These are phyloP conservation scores for Helicorthomorpha holstii DNA, from an alignment of 1,140 invertebrate species.

Conservation along the genomic window DNA sequence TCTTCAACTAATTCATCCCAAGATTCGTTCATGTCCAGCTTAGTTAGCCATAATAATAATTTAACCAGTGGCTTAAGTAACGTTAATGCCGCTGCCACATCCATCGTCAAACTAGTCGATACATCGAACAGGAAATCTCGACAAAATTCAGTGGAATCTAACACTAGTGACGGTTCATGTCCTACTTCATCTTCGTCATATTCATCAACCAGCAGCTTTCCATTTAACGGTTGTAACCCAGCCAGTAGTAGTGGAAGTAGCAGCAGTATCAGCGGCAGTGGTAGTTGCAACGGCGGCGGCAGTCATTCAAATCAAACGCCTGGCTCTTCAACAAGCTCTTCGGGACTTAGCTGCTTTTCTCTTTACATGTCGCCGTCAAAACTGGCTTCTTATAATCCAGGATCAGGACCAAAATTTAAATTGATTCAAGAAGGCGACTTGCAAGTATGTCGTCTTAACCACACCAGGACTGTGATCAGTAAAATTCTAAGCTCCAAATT, in stretches of 20 bases:
- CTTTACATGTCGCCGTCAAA: background rate
- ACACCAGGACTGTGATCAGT: slow-evolving; percentile 57
- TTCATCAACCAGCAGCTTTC: background rate
- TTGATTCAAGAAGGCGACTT: slow-evolving; percentile 55
- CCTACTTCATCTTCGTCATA: background rate
- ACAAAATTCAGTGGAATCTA: slow-evolving; percentile 11
- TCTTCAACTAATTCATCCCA: too few species aligned
- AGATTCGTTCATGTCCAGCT: too few species aligned
- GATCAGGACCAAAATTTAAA: slow-evolving; percentile 49
- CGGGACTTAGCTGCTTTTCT: background rate
- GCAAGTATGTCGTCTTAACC: slow-evolving; percentile 58
- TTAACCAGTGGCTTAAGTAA: too few species aligned
- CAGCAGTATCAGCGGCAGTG: background rate
- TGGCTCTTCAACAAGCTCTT: too few species aligned
- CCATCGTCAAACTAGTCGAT: background rate
- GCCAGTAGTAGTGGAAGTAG: too few species aligned
- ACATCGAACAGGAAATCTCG: slow-evolving; percentile 1
- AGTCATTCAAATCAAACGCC: background rate
- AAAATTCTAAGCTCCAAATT: slow-evolving; percentile 68
- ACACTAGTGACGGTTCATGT: background rate
- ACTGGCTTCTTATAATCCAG: slow-evolving; percentile 7
- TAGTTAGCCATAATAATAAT: too few species aligned
- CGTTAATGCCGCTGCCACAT: too few species aligned
- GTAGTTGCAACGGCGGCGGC: slow-evolving; percentile 1
- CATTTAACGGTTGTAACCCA: background rate